Base-by-base conservation (phyloP, 2,888 invertebrate genomes). In the Petrolisthes cinctipes region DNA sequence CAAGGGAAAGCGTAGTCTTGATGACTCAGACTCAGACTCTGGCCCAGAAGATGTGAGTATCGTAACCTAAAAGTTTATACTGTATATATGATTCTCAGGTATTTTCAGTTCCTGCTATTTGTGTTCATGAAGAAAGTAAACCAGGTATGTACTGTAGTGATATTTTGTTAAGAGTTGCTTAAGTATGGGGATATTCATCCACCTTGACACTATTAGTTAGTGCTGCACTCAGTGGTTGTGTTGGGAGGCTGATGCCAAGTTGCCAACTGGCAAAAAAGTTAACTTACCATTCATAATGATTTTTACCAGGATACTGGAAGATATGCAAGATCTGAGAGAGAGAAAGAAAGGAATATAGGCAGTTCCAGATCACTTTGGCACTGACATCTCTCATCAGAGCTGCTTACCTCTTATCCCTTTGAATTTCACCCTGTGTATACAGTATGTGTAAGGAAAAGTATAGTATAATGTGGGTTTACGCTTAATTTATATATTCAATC, bases 11-110 rank as follows among this genome's bases (percentile, higher is more conserved):
- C 61, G 17, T 61, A 17, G 17, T 61, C 17, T 17, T 11, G 61
- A 61, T 17, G 9, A 9, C 0, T 80, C 80, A 14, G 80, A 80
- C 23, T 80, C 80, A 11, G 80, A 80, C 61, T 80, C 80, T 14
- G 80, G 80, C 9, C 80, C 80, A 20, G 80, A 80, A 23, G 80
- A 80, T 14, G 80, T 80, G 14, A 80, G 80, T 80, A 4, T 79
- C 56, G 57, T 20, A 56, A 17, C 61, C 11, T 61, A 11, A 9
- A 61, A 11, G 11, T 9, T 61, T 61, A 61, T 61, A 2, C 61
- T 61, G 61, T 61, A 61, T 61, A 61, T 17, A 61, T 61, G 17
- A 11, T 11, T 9, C 17, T 17, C 9, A 61, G 17, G 61, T 61
- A 9, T 61, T 61, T 61, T 61, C 9, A 37, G 37, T 37, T 37